These are phyloP conservation scores for Phalangium opilio DNA, from an alignment of 2,888 invertebrate species.

Conservation along the genomic window DNA sequence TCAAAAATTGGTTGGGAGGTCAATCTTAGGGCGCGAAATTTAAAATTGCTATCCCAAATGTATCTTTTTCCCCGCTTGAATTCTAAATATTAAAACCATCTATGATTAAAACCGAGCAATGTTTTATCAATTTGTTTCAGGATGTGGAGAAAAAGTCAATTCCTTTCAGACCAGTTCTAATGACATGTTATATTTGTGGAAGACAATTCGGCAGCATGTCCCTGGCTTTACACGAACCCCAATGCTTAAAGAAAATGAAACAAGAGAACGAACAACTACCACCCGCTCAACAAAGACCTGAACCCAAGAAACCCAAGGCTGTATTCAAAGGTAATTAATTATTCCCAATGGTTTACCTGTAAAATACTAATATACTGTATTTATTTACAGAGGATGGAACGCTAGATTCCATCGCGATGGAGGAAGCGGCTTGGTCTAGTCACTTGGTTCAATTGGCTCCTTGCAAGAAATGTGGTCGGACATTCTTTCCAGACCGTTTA, in stretches of 20 bases:
- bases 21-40: no score
- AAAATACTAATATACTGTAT: no score
- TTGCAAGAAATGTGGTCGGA: conserved; percentile 49
- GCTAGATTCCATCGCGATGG: conserved; percentile 28
- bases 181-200: conserved; percentile 46
- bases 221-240: conserved; percentile 48
- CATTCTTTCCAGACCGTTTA: conserved; percentile 51
- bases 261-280: conserved; percentile 43
- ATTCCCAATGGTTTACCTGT: no score
- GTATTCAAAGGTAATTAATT: conserved; percentile 9
- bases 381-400: conserved; percentile 16
- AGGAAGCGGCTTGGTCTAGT: conserved; percentile 41
- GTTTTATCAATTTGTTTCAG: neutral
- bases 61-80: no score
- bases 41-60: no score
- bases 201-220: conserved; percentile 50
- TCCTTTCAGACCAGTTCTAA: conserved; percentile 22
- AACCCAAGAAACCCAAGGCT: conserved; percentile 8
- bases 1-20: no score
- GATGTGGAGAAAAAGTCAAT: neutral
- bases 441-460: conserved; percentile 41
- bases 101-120: no score
- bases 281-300: conserved; percentile 31
- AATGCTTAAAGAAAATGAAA: conserved; percentile 40
- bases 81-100: no score